Conservation (phyloP, 2,113 vertebrate genomes). For the Athene cunicularia region DNA sequence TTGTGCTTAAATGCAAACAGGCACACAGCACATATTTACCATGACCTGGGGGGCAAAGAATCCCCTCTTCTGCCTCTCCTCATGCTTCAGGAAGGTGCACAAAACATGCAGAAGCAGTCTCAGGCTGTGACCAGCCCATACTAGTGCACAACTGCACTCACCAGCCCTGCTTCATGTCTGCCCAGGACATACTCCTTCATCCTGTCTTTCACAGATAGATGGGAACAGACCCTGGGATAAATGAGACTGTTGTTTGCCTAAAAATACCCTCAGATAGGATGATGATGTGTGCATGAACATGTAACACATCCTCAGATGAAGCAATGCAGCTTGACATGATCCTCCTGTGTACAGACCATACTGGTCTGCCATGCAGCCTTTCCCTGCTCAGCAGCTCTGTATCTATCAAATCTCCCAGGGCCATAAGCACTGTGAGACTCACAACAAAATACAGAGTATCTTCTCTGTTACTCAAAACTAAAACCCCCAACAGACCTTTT, state of each 20-base stretch:
- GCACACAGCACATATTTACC: neutral
- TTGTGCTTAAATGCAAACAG: neutral
- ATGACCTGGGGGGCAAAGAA: neutral
- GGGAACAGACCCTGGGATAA: neutral
- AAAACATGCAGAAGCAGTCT: neutral
- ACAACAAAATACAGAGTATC: neutral
- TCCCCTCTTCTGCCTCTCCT: neutral
- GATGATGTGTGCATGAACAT: neutral
- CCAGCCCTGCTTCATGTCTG: neutral
- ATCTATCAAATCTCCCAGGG: accelerated
- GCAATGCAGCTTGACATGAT: neutral
- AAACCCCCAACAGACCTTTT: neutral
- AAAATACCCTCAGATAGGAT: neutral
- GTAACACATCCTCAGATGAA: neutral
- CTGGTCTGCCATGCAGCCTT: neutral
- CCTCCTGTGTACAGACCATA: neutral
- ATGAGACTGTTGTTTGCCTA: neutral
- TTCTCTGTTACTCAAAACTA: neutral
- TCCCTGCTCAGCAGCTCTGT: neutral
- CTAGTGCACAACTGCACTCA: neutral
- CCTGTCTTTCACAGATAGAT: neutral
- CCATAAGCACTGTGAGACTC: accelerated
- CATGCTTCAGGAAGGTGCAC: neutral
- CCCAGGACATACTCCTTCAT: neutral
- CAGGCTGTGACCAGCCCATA: neutral